Evolutionary conservation across 2,888 invertebrate species (phyloP).

Genomic region (Melieria picta): DNA sequence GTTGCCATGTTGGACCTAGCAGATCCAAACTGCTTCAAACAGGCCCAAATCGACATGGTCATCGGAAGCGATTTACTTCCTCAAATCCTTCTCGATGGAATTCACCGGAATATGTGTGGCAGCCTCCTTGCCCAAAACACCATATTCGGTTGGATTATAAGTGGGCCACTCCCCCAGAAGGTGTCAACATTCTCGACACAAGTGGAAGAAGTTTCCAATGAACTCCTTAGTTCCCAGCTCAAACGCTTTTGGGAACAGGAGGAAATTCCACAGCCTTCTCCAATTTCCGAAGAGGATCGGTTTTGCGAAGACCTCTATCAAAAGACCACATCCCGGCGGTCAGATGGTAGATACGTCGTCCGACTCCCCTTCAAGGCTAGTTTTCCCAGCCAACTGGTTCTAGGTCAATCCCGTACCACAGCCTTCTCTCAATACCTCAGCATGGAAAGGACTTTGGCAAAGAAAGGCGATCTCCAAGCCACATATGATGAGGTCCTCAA

Average conservation of each 20-base stretch:
- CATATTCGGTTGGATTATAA: slow-evolving; percentile 27
- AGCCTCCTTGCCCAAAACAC: slow-evolving; percentile 25
- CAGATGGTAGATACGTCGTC: neutral
- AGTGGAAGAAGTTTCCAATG: neutral
- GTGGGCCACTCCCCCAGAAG: slow-evolving; percentile 14
- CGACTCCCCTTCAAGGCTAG: too few relatives aligned
- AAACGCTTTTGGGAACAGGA: slow-evolving; percentile 26
- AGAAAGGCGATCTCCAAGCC: too few relatives aligned
- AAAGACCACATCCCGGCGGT: too few relatives aligned
- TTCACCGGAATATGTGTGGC: neutral
- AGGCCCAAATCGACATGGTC: slow-evolving; percentile 18
- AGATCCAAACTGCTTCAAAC: slow-evolving; percentile 4
- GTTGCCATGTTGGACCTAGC: too few relatives aligned
- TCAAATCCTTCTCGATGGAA: slow-evolving; percentile 12
- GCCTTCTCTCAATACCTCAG: too few relatives aligned
- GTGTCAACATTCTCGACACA: slow-evolving; percentile 20
- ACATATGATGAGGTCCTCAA: too few relatives aligned
- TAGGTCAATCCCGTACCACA: too few relatives aligned
- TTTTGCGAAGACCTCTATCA: too few relatives aligned
- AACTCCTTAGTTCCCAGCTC: neutral
- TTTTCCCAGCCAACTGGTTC: too few relatives aligned
- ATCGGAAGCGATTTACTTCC: slow-evolving; percentile 29
- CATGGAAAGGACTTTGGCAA: too few relatives aligned
- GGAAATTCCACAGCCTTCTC: neutral
- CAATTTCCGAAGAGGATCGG: too few relatives aligned